Evolutionary conservation across 2,888 invertebrate species (phyloP).

Genomic region (Diaperis boleti): DNA sequence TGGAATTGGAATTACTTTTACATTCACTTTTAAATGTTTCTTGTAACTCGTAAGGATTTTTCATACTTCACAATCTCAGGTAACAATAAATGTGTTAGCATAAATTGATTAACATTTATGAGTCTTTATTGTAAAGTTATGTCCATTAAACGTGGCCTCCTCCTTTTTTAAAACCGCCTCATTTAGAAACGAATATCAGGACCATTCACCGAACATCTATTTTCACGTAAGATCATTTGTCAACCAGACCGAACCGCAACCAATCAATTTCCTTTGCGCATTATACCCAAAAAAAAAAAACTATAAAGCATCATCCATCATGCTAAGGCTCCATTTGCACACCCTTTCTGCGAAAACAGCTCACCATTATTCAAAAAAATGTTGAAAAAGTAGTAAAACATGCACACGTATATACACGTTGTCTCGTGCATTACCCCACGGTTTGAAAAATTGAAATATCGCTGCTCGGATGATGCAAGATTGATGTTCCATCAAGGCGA

Average conservation of each 20-base stretch:
- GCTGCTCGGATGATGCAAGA: constrained; percentile 26
- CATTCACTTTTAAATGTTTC: no score
- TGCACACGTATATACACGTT: constrained; percentile 11
- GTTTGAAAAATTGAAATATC: constrained; percentile 42
- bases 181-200: constrained; percentile 18
- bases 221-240: constrained; percentile 44
- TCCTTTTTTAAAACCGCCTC: background rate
- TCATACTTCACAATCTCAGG: no score
- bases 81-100: no score
- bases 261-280: constrained; percentile 46
- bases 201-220: constrained; percentile 27
- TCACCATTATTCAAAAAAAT: constrained; percentile 39
- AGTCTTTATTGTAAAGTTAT: background rate
- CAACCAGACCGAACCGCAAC: constrained; percentile 43
- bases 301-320: constrained; percentile 47
- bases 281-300: constrained; percentile 40
- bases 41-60: no score
- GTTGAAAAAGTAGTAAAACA: constrained; percentile 10
- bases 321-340: constrained; percentile 41
- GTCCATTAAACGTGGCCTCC: background rate
- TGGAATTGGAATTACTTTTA: no score
- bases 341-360: constrained; percentile 40
- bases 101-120: no score
- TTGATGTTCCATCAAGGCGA: constrained; percentile 38
- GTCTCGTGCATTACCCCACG: constrained; percentile 15